phyloP scores from a whole-genome alignment of 2,888 invertebrate species.

The Pachliopta kotzebuea region DNA sequence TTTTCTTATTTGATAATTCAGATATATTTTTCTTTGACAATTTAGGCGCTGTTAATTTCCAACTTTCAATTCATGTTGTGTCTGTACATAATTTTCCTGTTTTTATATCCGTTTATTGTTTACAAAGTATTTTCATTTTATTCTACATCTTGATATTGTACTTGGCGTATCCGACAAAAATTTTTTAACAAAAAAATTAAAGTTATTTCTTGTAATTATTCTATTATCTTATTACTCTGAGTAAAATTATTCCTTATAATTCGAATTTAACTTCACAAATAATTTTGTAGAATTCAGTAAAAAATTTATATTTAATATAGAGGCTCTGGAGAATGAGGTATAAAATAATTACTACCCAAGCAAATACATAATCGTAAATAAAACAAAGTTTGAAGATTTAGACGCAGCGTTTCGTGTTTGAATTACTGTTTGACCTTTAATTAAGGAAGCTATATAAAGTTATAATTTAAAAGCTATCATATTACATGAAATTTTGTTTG shows the following conservation, averaged over 20 bases:
- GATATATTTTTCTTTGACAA: no score
- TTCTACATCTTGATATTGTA: no score
- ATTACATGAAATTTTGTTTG: neutral
- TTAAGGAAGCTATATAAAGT: constrained; percentile 7
- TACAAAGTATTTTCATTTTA: no score
- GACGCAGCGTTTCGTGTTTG: constrained; percentile 22
- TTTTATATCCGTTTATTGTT: no score
- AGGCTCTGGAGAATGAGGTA: neutral
- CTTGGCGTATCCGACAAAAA: neutral
- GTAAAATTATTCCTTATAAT: neutral
- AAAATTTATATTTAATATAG: neutral
- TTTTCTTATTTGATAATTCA: neutral
- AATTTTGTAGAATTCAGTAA: neutral
- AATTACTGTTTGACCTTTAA: constrained; percentile 22
- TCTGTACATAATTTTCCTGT: no score
- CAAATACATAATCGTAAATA: constrained; percentile 26
- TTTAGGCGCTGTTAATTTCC: no score
- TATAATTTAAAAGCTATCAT: neutral
- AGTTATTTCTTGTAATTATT: neutral
- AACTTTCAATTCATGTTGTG: no score
- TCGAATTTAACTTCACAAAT: neutral
- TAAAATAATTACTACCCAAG: constrained; percentile 13
- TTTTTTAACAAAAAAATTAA: neutral
- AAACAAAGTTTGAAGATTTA: constrained; percentile 28
- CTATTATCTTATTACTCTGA: neutral